Percentiles rank a stretch among this genome's conserved stretches.
Conservation (phyloP, 2,888 invertebrate species). For the Cosmia trapezina region DNA sequence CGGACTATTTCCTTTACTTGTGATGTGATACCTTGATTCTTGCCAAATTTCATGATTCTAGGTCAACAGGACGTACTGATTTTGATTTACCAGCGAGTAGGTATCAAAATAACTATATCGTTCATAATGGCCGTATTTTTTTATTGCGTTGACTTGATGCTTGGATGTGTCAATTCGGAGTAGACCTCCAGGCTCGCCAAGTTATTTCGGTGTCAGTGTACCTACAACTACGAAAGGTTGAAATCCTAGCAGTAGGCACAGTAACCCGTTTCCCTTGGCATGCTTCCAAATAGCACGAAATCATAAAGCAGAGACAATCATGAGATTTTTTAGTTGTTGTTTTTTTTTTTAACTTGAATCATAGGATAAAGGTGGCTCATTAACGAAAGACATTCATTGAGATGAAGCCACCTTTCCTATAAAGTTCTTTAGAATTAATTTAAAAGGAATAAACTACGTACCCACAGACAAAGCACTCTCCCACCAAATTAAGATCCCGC, state of each 20-base stretch:
- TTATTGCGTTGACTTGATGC: too few relatives aligned
- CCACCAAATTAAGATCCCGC: constrained; percentile 25
- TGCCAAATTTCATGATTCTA: too few relatives aligned
- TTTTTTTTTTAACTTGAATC: too few relatives aligned
- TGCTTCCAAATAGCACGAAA: constrained; percentile 27
- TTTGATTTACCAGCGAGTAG: too few relatives aligned
- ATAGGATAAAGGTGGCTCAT: not conserved
- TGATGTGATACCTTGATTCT: too few relatives aligned
- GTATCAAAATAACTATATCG: too few relatives aligned
- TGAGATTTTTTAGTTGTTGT: not conserved
- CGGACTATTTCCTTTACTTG: too few relatives aligned
- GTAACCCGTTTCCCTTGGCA: constrained; percentile 33
- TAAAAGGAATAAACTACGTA: not conserved
- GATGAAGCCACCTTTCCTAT: not conserved
- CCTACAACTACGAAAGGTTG: not conserved
- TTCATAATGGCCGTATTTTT: too few relatives aligned
- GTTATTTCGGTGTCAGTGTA: too few relatives aligned
- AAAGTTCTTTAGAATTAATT: not conserved
- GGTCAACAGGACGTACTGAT: too few relatives aligned
- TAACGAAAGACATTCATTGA: not conserved
- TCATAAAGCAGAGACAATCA: constrained; percentile 10
- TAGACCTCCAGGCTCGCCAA: too few relatives aligned
- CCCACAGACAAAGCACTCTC: constrained; percentile 3
- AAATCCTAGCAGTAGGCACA: constrained; percentile 13
- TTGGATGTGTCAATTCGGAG: too few relatives aligned